Evolutionary conservation across 92 coral and sea anemone species (phyloP).

Genomic region (Heliopora coerulea): DNA sequence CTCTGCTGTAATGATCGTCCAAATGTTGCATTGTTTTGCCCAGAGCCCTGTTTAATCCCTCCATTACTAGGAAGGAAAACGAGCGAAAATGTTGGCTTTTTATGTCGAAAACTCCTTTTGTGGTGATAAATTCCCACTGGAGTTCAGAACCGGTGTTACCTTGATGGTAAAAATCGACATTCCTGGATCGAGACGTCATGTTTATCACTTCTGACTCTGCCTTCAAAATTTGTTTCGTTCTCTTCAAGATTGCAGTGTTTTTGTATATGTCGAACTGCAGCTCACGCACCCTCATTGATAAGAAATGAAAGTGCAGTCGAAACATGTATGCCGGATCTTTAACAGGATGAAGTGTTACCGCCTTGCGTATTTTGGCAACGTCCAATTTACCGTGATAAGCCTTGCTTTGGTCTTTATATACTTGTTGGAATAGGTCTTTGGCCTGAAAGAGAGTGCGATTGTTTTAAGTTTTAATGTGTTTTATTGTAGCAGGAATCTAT

Average conservation of each 20-base stretch:
- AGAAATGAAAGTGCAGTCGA: slow-evolving; percentile 17
- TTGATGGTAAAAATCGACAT: slow-evolving; percentile 1
- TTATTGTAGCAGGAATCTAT: no score
- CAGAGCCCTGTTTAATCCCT: neutral
- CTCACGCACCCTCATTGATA: neutral
- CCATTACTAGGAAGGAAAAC: no score
- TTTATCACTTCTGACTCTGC: neutral
- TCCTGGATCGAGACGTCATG: neutral
- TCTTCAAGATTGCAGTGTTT: slow-evolving; percentile 27
- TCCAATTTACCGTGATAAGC: slow-evolving; percentile 22
- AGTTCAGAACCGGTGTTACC: neutral
- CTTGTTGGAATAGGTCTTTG: slow-evolving; percentile 21
- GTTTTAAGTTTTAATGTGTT: no score
- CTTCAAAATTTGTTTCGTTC: neutral
- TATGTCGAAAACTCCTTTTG: neutral
- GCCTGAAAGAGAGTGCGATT: neutral
- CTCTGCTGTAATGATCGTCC: neutral
- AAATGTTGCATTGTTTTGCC: slow-evolving; percentile 1
- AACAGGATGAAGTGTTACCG: slow-evolving; percentile 25
- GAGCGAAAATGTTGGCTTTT: neutral
- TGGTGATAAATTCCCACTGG: neutral
- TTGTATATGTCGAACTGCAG: slow-evolving; percentile 37
- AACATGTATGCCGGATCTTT: slow-evolving; percentile 31
- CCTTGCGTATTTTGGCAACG: slow-evolving; percentile 1
- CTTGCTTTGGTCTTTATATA: slow-evolving; percentile 5